A percentile compares a stretch with the other conserved stretches of the same genome.
These are phyloP conservation scores for Parnassius smintheus DNA, from an alignment of 2,888 invertebrate species.

Conservation along the genomic window DNA sequence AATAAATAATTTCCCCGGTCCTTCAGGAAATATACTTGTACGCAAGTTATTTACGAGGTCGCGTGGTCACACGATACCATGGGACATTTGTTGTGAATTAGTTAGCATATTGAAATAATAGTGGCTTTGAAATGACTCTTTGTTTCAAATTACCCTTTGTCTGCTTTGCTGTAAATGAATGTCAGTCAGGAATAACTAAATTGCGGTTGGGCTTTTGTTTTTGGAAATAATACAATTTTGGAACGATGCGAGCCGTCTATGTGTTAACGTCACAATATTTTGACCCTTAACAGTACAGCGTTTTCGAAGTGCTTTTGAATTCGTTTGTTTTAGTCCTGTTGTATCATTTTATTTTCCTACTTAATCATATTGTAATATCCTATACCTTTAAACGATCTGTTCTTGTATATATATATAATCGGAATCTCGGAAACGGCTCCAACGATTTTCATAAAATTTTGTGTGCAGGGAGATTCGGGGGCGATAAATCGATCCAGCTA, in stretches of 20 bases:
- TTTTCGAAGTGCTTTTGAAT: background rate
- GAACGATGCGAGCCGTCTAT: background rate
- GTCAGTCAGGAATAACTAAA: conserved; percentile 18
- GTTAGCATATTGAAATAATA: conserved; percentile 23
- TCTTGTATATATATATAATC: no score
- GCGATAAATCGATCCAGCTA: no score
- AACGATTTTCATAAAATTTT: no score
- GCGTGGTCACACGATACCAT: conserved; percentile 56
- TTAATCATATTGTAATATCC: no score
- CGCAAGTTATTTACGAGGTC: conserved; percentile 55
- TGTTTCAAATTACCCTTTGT: conserved; percentile 14
- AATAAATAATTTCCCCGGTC: conserved; percentile 76
- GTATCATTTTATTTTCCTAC: no score
- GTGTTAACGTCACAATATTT: background rate
- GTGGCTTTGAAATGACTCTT: conserved; percentile 16
- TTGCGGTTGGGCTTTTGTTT: conserved; percentile 15
- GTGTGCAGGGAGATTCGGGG: no score
- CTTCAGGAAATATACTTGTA: conserved; percentile 76
- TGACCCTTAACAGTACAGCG: background rate
- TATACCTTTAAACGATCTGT: no score
- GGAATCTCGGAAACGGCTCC: no score
- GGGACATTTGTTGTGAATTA: conserved; percentile 30
- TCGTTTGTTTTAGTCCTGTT: no score
- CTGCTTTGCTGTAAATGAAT: conserved; percentile 11
- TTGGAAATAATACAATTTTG: conserved; percentile 1